A percentile compares a stretch with the other conserved stretches of the same genome.
These are phyloP conservation scores for Latrodectus elegans DNA, from an alignment of 2,888 invertebrate genomes.

Conservation along the genomic window DNA sequence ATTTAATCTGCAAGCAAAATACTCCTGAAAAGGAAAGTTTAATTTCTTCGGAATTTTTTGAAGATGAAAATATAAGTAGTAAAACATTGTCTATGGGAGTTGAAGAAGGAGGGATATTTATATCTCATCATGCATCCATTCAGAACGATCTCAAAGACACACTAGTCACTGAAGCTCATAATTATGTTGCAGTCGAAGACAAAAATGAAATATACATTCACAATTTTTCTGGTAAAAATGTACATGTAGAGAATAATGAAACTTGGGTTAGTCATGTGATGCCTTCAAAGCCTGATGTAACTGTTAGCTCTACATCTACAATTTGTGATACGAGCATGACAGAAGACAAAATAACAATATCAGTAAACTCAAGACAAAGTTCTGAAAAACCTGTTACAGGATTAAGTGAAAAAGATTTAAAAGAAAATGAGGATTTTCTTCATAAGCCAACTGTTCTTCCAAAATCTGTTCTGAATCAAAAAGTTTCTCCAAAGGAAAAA, in stretches of 20 bases:
- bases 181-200: conserved; percentile 61
- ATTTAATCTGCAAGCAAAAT: conserved; percentile 17
- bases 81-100: conserved; percentile 35
- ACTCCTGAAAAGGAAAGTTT: conserved; percentile 19
- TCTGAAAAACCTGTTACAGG: conserved; percentile 2
- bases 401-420: conserved; percentile 3
- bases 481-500: conserved; percentile 25
- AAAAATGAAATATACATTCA: conserved; percentile 33
- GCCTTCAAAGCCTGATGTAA: conserved; percentile 37
- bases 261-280: conserved; percentile 59
- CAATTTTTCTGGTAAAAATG: background rate
- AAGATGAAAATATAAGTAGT: conserved; percentile 61
- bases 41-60: conserved; percentile 43
- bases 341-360: conserved; percentile 65
- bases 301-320: conserved; percentile 42
- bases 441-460: conserved; percentile 1
- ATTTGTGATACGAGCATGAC: conserved; percentile 42
- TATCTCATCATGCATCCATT: conserved; percentile 55
- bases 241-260: conserved; percentile 19
- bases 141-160: conserved; percentile 40
- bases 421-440: background rate
- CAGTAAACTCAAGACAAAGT: conserved; percentile 50
- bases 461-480: conserved; percentile 16
- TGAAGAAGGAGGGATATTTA: conserved; percentile 56
- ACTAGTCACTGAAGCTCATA: conserved; percentile 65